These are phyloP conservation scores for Colletes latitarsis DNA, from an alignment of 1,140 invertebrate genomes.

Conservation along the genomic window DNA sequence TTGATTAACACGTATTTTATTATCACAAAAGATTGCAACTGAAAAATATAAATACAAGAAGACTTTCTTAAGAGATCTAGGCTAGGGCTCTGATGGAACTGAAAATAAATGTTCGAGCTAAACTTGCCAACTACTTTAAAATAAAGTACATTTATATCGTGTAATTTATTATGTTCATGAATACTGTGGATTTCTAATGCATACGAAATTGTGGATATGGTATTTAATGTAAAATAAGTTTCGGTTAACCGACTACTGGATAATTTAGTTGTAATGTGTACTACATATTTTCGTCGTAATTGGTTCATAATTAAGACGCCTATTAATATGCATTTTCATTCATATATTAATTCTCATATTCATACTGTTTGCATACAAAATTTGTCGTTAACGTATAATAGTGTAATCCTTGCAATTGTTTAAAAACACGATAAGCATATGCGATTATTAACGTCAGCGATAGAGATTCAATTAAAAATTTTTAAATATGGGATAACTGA, in stretches of 20 bases:
- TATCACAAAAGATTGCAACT: too few relatives aligned
- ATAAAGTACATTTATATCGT: neutral
- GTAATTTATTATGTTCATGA: neutral
- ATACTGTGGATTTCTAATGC: neutral
- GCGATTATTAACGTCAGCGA: too few relatives aligned
- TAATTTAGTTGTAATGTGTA: neutral
- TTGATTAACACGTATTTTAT: too few relatives aligned
- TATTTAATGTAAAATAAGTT: constrained; percentile 2
- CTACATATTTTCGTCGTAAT: neutral
- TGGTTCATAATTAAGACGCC: neutral
- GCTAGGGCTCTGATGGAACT: too few relatives aligned
- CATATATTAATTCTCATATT: neutral
- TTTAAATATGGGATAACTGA: too few relatives aligned
- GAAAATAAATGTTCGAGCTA: too few relatives aligned
- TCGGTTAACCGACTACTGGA: neutral
- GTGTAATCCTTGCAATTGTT: neutral
- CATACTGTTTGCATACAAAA: neutral
- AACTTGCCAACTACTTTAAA: too few relatives aligned
- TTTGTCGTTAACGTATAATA: neutral
- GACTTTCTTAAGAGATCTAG: too few relatives aligned
- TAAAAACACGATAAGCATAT: too few relatives aligned
- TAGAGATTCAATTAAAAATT: neutral
- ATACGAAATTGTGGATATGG: neutral
- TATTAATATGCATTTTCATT: neutral
- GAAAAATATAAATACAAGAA: too few relatives aligned